phyloP scores from a whole-genome alignment of 2,888 invertebrate species.

The Ophraella communa region DNA sequence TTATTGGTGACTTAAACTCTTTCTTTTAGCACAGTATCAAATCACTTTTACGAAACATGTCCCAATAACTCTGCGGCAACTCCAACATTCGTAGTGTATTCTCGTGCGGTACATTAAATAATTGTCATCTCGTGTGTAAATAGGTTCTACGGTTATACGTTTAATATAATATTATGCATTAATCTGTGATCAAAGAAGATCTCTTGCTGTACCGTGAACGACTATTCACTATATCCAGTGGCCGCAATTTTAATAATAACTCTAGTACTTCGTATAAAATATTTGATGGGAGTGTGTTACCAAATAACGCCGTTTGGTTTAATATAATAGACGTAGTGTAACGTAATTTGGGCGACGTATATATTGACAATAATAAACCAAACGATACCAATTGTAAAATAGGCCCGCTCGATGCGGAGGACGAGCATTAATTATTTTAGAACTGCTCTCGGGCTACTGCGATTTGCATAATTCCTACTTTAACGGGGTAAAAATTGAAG shows the following conservation, averaged over 20 bases:
- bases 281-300: neutral
- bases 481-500: constrained; percentile 25
- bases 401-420: constrained; percentile 8
- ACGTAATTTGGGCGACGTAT: too few relatives aligned
- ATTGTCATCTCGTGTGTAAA: constrained; percentile 42
- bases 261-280: constrained; percentile 25
- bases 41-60: neutral
- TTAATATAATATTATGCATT: constrained; percentile 34
- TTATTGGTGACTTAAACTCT: too few relatives aligned
- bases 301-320: constrained; percentile 1
- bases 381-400: neutral
- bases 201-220: constrained; percentile 9
- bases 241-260: constrained; percentile 35
- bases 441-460: constrained; percentile 25
- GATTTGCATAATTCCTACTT: constrained; percentile 34
- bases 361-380: neutral
- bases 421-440: constrained; percentile 32
- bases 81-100: constrained; percentile 23
- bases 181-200: constrained; percentile 36
- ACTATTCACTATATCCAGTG: constrained; percentile 16
- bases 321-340: neutral
- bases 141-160: constrained; percentile 34
- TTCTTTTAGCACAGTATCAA: neutral
- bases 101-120: constrained; percentile 37
- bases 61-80: neutral